phyloP scores from a whole-genome alignment of 2,797 vertebrate species.

The Propithecus perrieri region DNA sequence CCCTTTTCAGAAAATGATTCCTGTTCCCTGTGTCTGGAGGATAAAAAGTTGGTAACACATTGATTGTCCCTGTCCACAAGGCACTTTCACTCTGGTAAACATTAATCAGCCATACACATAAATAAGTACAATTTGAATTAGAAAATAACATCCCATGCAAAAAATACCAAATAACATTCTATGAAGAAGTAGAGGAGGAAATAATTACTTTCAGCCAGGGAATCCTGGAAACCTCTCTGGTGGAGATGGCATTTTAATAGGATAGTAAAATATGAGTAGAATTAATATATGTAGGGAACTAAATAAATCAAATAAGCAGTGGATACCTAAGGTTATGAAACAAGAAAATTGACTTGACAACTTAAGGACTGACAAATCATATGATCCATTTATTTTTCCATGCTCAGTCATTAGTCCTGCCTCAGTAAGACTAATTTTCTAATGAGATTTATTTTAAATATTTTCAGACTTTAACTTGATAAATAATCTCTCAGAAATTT shows the following conservation, averaged over 20 bases:
- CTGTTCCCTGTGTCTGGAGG: not conserved
- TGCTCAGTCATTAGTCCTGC: not conserved
- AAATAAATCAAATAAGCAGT: slow-evolving; percentile 23
- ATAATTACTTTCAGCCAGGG: not conserved
- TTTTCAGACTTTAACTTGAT: slow-evolving; percentile 23
- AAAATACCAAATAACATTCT: slow-evolving; percentile 3
- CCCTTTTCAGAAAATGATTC: not conserved
- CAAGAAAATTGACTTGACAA: not conserved
- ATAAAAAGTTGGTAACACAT: not conserved
- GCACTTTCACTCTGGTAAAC: not conserved
- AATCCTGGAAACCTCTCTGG: not conserved
- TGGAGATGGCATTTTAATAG: not conserved
- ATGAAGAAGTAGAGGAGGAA: not conserved
- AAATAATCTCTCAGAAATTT: not conserved
- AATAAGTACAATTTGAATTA: not conserved
- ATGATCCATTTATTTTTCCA: not conserved
- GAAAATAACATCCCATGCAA: not conserved
- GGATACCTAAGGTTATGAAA: not conserved
- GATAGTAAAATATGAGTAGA: slow-evolving; percentile 17
- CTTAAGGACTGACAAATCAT: not conserved
- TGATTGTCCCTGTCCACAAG: not conserved
- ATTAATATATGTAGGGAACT: not conserved
- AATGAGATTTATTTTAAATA: slow-evolving; percentile 38
- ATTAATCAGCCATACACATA: not conserved
- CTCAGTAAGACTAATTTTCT: not conserved